These are phyloP conservation scores for Theocolax elegans DNA, from an alignment of 1,140 invertebrate genomes.

Conservation along the genomic window DNA sequence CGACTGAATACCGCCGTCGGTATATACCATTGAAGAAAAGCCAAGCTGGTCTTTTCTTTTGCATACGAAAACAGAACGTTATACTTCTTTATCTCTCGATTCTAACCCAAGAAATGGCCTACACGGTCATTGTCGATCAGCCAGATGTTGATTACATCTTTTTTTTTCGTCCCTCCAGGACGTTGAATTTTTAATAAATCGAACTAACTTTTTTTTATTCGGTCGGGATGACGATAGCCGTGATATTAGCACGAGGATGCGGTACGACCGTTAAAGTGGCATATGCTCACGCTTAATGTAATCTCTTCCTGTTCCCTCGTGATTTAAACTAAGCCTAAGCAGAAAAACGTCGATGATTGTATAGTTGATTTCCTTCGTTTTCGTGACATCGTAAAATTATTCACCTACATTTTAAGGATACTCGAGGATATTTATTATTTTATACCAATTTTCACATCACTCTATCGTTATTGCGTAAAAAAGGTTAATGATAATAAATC, in stretches of 20 bases:
- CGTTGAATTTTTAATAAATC: too few species aligned
- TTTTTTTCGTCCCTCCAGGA: too few species aligned
- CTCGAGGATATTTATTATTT: too few species aligned
- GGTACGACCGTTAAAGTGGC: conserved; percentile 30
- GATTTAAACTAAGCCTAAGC: conserved; percentile 23
- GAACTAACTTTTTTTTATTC: too few species aligned
- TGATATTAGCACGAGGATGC: too few species aligned
- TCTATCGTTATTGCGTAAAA: too few species aligned
- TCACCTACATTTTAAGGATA: background rate
- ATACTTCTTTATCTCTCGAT: conserved; percentile 6
- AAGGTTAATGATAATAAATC: too few species aligned
- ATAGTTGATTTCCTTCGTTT: background rate
- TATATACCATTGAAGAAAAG: background rate
- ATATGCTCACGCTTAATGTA: conserved; percentile 41
- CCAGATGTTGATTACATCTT: too few species aligned
- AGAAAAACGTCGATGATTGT: conserved; percentile 28
- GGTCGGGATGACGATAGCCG: too few species aligned
- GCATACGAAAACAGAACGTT: background rate
- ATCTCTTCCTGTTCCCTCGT: conserved; percentile 36
- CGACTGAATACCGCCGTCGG: background rate
- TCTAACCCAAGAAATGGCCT: conserved; percentile 7
- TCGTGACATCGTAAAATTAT: conserved; percentile 5
- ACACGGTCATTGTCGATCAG: background rate
- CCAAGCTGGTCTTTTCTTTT: conserved; percentile 19
- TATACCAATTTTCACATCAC: too few species aligned